Percentiles rank a stretch among this genome's conserved stretches.
Evolutionary conservation across 1,140 invertebrate species (phyloP).

Genomic region (Littorina saxatilis): DNA sequence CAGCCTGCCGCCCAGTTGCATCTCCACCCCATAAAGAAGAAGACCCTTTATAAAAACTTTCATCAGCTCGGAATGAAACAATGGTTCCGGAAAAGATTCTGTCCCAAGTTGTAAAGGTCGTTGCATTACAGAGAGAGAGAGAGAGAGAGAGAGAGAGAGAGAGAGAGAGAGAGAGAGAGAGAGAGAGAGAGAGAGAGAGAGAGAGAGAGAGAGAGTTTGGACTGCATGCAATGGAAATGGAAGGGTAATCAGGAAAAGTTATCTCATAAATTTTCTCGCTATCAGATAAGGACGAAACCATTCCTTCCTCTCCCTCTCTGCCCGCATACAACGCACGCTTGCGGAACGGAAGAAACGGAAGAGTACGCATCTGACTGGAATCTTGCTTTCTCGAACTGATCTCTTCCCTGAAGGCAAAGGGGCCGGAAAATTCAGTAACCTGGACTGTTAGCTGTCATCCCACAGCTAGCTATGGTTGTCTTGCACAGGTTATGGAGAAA

Average conservation of each 20-base stretch:
- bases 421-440: too few relatives aligned
- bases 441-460: too few relatives aligned
- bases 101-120: background rate
- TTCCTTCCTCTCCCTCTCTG: background rate
- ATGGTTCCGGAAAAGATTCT: slow-evolving; percentile 2
- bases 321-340: too few relatives aligned
- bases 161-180: slow-evolving; percentile 11
- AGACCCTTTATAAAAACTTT: background rate
- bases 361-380: too few relatives aligned
- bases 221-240: background rate
- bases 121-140: background rate
- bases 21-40: background rate
- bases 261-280: background rate
- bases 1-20: background rate
- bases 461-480: too few relatives aligned
- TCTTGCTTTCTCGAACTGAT: too few relatives aligned
- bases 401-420: too few relatives aligned
- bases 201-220: background rate
- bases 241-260: background rate
- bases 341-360: too few relatives aligned
- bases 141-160: slow-evolving; percentile 18
- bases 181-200: background rate
- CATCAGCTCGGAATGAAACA: slow-evolving; percentile 27
- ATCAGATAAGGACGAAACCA: slow-evolving; percentile 1
- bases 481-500: too few relatives aligned